Evolutionary conservation across 53 echinoderm and acorn worm genomes (phyloP), one percentile per base, ranked within the genome.

Genomic region (Actinopyga echinites): DNA sequence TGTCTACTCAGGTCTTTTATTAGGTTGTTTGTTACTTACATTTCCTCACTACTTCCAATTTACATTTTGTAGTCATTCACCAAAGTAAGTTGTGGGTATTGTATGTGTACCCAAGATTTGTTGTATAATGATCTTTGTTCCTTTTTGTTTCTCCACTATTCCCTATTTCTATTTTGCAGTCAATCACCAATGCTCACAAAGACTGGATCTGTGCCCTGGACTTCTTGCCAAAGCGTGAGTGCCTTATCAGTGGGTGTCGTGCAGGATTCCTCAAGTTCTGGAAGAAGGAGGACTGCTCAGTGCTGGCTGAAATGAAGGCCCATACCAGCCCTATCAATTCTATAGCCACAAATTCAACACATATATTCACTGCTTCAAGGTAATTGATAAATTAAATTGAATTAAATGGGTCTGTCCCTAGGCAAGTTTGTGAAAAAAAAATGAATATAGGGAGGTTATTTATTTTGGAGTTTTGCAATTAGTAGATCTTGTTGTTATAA

Each of bases 331-430:
- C 97, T 29, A 96, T 96, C 73, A 96, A 96, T 87, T 92, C 94
- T 56, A 96, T 96, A 65, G 92, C 97, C 49, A 93, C 94, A 58
- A 96, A 96, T 64, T 90, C 92, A 3, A 93, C 87, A 12, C 89
- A 93, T 86, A 89, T 96, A 66, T 96, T 96, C 82, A 96, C 97
- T n/a, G 97, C 97, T 13, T 96, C 97, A 57, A 96, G 97, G 97
- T 96, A 85, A 79, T 87, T 49, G 13, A 17, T 17, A n/a, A n/a
- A n/a, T n/a, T 6, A 13, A 8, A 36, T 20, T 69, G 69, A 17
- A 34, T 31, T 33, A 13, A 1, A 1, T 8, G 3, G 21, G 26
- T 26, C 26, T 5, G 0, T 5, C 1, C 5, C 4, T 29, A 10
- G 3, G n/a, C 11, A 17, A 30, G 2, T 4, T 29, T 62, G 8